Conservation (phyloP, 2,888 invertebrate species). For the Rutpela maculata region DNA sequence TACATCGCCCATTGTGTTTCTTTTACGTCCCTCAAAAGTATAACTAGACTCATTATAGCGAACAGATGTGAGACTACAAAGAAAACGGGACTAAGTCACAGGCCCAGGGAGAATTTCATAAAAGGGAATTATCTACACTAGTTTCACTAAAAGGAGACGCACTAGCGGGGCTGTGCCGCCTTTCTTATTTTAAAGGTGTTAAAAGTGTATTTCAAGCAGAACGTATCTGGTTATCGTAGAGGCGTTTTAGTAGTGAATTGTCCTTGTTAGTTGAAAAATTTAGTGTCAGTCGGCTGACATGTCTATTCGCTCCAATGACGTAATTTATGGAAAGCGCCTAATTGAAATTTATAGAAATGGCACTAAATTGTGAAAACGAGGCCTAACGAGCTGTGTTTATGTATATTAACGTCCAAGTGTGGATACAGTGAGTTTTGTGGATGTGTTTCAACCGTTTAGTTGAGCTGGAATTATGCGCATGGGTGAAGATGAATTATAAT, state of each 20-base stretch:
- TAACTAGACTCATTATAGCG: slow-evolving; percentile 56
- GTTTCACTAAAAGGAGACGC: slow-evolving; percentile 20
- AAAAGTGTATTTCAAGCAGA: slow-evolving; percentile 17
- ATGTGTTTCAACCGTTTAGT: background rate
- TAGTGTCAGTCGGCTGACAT: slow-evolving; percentile 29
- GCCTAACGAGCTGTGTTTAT: slow-evolving; percentile 33
- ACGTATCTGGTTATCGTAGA: slow-evolving; percentile 12
- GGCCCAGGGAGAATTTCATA: slow-evolving; percentile 30
- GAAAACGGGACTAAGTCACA: slow-evolving; percentile 41
- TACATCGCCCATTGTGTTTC: slow-evolving; percentile 50
- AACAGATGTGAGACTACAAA: slow-evolving; percentile 54
- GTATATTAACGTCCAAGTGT: slow-evolving; percentile 27
- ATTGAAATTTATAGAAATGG: slow-evolving; percentile 40
- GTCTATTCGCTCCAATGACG: slow-evolving; percentile 32
- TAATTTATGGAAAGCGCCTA: slow-evolving; percentile 37
- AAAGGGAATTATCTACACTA: slow-evolving; percentile 51
- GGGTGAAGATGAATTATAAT: background rate
- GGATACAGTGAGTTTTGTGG: slow-evolving; percentile 16
- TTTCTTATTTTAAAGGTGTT: slow-evolving; percentile 32
- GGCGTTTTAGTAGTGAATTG: slow-evolving; percentile 30
- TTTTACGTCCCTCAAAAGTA: slow-evolving; percentile 52
- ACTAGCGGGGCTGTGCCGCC: background rate
- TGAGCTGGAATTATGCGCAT: background rate
- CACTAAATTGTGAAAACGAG: slow-evolving; percentile 29
- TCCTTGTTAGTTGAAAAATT: slow-evolving; percentile 32